Evolutionary conservation across 1,140 invertebrate genomes (phyloP).

Genomic region (Thaumatotibia leucotreta): DNA sequence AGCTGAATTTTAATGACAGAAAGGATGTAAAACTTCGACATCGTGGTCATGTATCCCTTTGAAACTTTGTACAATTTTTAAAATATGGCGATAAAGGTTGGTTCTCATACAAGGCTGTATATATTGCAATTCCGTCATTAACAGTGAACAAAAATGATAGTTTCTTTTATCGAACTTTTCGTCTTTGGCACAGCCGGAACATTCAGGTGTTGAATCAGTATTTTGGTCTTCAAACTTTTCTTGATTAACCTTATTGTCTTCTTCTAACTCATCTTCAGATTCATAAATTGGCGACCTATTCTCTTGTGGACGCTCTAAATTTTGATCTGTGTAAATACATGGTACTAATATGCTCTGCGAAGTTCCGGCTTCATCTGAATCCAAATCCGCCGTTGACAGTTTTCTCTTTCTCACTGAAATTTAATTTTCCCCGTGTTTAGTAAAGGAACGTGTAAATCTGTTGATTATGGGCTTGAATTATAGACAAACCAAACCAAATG

Average conservation of each 20-base stretch:
- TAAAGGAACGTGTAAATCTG: too few species aligned
- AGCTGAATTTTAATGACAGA: background rate
- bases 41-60: background rate
- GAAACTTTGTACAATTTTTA: background rate
- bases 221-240: background rate
- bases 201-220: background rate
- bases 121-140: background rate
- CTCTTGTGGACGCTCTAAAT: too few species aligned
- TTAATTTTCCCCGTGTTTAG: too few species aligned
- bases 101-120: background rate
- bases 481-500: too few species aligned
- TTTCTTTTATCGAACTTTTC: background rate
- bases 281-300: background rate
- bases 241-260: background rate
- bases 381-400: too few species aligned
- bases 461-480: too few species aligned
- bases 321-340: too few species aligned
- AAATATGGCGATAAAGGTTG: background rate
- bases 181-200: background rate
- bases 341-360: too few species aligned
- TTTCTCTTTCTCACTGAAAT: too few species aligned
- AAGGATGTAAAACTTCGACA: background rate
- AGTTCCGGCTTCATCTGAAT: too few species aligned
- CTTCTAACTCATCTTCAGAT: background rate
- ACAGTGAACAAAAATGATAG: background rate